Evolutionary conservation across 2,797 vertebrate species (phyloP).

Genomic region (Bucorvus abyssinicus): DNA sequence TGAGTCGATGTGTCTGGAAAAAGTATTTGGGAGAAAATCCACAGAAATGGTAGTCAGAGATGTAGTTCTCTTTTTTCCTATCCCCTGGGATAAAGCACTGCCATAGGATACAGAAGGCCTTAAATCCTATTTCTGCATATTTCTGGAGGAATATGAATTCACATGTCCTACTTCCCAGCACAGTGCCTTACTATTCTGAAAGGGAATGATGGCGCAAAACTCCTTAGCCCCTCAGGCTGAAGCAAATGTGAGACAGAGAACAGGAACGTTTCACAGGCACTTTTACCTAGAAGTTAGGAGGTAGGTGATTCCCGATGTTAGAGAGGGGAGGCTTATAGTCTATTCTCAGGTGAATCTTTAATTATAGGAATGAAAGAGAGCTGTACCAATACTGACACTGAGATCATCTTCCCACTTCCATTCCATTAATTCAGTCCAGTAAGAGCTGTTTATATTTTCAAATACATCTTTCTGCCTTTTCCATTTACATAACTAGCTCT

Average conservation of each 20-base stretch:
- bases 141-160: not conserved
- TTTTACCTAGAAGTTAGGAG: not conserved
- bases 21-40: not conserved
- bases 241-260: not conserved
- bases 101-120: not conserved
- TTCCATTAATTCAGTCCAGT: not conserved
- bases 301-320: not conserved
- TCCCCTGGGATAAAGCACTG: not conserved
- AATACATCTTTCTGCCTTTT: not conserved
- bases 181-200: not conserved
- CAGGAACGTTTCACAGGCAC: not conserved
- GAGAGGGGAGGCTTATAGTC: not conserved
- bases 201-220: not conserved
- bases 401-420: not conserved
- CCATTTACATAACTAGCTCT: not conserved
- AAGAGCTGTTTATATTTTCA: not conserved
- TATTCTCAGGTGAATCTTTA: not conserved
- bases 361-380: not conserved
- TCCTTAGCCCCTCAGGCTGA: not conserved
- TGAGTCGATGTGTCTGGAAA: not conserved
- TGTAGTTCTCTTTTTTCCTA: not conserved
- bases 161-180: not conserved
- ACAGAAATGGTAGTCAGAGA: not conserved
- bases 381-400: not conserved
- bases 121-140: not conserved